phyloP scores from a whole-genome alignment of 2,113 vertebrate species.

The Protomyctophum bolini region DNA sequence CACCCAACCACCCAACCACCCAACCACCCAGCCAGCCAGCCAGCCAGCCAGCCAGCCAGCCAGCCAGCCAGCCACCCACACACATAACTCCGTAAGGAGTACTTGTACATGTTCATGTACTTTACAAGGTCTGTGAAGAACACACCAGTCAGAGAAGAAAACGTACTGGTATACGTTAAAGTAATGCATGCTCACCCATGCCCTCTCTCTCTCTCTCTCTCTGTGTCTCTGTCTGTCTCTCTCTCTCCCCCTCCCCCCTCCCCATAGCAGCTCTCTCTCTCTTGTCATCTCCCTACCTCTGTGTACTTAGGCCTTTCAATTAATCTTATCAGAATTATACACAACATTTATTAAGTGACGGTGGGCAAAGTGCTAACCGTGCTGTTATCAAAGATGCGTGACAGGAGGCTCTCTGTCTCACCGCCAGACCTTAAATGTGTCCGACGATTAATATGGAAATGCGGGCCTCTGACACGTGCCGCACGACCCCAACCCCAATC shows the following conservation, averaged over 20 bases:
- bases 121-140: no score
- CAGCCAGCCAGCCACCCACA: no score
- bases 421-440: slow-evolving; percentile 62
- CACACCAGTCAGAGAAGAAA: no score
- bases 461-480: slow-evolving; percentile 61
- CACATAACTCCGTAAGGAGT: no score
- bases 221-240: no score
- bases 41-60: no score
- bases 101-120: no score
- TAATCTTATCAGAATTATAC: slow-evolving; percentile 81
- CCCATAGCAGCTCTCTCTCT: slow-evolving; percentile 21
- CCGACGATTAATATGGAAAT: slow-evolving; percentile 81
- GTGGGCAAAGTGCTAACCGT: slow-evolving; percentile 69
- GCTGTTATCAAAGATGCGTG: slow-evolving; percentile 69
- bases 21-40: no score
- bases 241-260: not conserved
- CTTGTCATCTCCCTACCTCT: slow-evolving; percentile 53
- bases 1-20: no score
- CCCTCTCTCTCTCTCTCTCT: no score
- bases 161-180: no score
- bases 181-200: no score
- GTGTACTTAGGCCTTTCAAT: slow-evolving; percentile 77
- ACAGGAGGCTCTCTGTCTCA: slow-evolving; percentile 68
- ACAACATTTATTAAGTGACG: slow-evolving; percentile 73
- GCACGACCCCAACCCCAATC: slow-evolving; percentile 52